A percentile compares a stretch with the other conserved stretches of the same genome.
These are phyloP conservation scores for Apodemia mormo DNA, from an alignment of 2,888 invertebrate genomes.

Conservation along the genomic window DNA sequence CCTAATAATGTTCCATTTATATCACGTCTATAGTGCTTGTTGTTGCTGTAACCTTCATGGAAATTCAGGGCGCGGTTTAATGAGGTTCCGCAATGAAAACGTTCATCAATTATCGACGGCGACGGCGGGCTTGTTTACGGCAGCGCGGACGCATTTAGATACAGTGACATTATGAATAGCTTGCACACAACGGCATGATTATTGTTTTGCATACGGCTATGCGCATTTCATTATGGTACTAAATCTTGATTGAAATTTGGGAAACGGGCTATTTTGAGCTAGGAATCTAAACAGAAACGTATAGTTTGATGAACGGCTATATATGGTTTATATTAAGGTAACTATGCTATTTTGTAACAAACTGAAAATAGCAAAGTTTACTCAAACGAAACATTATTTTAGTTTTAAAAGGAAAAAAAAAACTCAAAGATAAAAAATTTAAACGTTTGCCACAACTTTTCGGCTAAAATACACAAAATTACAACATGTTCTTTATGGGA, in stretches of 20 bases:
- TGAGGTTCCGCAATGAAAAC: conserved; percentile 73
- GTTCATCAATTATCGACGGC: conserved; percentile 78
- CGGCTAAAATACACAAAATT: too few relatives aligned
- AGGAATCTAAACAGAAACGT: not conserved
- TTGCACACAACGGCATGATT: conserved; percentile 30
- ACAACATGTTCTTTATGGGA: too few relatives aligned
- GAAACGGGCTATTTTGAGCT: not conserved
- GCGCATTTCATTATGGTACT: not conserved
- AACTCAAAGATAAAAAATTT: too few relatives aligned
- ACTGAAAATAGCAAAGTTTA: too few relatives aligned
- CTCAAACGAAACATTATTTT: too few relatives aligned
- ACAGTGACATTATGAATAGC: conserved; percentile 49
- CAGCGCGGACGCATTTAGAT: conserved; percentile 75
- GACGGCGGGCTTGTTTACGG: conserved; percentile 74
- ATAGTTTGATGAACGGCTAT: not conserved
- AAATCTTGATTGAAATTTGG: not conserved
- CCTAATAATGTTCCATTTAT: not conserved
- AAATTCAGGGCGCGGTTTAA: conserved; percentile 76
- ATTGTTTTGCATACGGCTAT: conserved; percentile 9
- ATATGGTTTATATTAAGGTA: too few relatives aligned
- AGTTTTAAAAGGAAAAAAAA: too few relatives aligned
- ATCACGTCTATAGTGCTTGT: conserved; percentile 44
- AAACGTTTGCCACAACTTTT: too few relatives aligned
- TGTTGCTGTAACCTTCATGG: conserved; percentile 65
- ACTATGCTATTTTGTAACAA: too few relatives aligned